These are phyloP conservation scores for Sthenelais limicola DNA, from an alignment of 2,888 invertebrate genomes.

Conservation along the genomic window DNA sequence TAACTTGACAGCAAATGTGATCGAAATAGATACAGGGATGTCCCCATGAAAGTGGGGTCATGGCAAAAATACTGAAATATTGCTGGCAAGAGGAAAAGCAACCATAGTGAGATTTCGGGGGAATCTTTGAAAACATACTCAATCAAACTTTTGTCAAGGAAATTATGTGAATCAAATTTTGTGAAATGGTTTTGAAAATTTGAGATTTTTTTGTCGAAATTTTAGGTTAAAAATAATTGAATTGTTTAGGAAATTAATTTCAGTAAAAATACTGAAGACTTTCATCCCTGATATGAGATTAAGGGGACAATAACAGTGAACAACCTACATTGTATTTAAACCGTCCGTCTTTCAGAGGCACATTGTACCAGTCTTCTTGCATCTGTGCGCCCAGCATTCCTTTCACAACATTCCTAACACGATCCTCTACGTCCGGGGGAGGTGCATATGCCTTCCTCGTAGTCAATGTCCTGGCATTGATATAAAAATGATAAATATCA, in stretches of 20 bases:
- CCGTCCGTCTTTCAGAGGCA: conserved; percentile 50
- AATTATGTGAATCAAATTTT: too few relatives aligned
- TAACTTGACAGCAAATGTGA: too few relatives aligned
- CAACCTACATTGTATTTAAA: conserved; percentile 75
- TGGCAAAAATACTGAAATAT: too few relatives aligned
- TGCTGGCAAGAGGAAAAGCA: too few relatives aligned
- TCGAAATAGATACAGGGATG: too few relatives aligned
- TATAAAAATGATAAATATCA: too few relatives aligned
- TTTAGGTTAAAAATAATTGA: neutral
- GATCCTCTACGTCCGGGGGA: conserved; percentile 78
- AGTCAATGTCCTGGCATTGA: conserved; percentile 43
- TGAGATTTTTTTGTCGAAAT: neutral
- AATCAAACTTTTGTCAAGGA: too few relatives aligned
- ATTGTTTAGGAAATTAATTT: neutral
- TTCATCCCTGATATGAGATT: neutral
- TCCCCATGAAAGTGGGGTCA: too few relatives aligned
- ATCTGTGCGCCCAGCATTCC: neutral
- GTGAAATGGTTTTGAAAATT: neutral
- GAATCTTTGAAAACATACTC: too few relatives aligned
- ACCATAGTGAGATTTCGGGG: too few relatives aligned
- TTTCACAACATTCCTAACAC: conserved; percentile 77
- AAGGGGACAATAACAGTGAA: neutral
- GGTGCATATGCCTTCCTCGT: conserved; percentile 78
- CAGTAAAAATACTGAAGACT: neutral
- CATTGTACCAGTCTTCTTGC: conserved; percentile 49